Percentiles rank a stretch among this genome's conserved stretches.
Conservation (phyloP, 2,113 vertebrate species). For the Ammodytes dubius region DNA sequence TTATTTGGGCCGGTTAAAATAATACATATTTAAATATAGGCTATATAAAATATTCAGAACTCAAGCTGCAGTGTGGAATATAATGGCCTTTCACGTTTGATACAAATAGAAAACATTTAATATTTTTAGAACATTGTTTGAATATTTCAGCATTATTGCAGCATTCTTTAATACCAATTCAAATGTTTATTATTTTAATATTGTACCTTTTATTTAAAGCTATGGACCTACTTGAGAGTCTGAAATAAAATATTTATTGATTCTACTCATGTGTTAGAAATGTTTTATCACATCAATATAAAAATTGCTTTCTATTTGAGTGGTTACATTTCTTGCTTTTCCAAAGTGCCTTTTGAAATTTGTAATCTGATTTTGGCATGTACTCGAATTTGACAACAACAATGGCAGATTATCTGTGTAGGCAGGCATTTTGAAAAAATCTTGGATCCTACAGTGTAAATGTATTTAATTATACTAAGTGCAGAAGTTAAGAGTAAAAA, state of each 20-base stretch:
- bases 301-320: background rate
- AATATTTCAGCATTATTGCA: background rate
- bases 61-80: background rate
- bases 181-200: background rate
- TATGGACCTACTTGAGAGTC: too few relatives aligned
- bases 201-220: too few relatives aligned
- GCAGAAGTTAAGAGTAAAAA: background rate
- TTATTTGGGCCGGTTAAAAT: background rate
- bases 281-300: background rate
- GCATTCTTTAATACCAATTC: background rate
- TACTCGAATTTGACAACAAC: background rate
- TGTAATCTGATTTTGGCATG: too few relatives aligned
- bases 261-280: background rate
- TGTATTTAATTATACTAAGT: slow-evolving; percentile 2
- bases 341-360: too few relatives aligned
- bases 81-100: background rate
- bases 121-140: background rate
- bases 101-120: background rate
- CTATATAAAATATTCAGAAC: background rate
- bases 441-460: background rate
- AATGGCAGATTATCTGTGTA: background rate
- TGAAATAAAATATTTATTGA: too few relatives aligned
- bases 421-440: background rate
- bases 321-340: background rate
- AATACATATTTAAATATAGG: too few relatives aligned